Conservation (phyloP, 2,888 invertebrate species). For the Mesorhabditis belari region DNA sequence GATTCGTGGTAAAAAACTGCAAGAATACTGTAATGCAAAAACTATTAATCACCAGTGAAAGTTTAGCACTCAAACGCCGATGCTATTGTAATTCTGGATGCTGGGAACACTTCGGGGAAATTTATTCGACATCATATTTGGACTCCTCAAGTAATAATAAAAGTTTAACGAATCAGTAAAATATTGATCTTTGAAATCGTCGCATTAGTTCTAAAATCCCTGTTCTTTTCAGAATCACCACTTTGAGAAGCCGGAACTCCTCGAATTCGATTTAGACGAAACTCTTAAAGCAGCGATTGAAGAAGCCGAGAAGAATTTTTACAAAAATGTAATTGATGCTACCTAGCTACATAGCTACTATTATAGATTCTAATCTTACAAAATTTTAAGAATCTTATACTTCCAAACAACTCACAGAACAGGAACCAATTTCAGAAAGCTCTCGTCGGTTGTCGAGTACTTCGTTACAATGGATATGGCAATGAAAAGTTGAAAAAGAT, state of each 20-base stretch:
- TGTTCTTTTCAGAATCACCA: slow-evolving; percentile 1
- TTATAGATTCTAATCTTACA: slow-evolving; percentile 50
- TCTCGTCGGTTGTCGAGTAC: slow-evolving; percentile 14
- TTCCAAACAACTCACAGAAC: background rate
- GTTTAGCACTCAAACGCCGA: slow-evolving; percentile 40
- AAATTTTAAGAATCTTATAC: background rate
- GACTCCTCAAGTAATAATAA: slow-evolving; percentile 18
- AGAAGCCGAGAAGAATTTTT: slow-evolving; percentile 54
- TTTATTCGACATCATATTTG: slow-evolving; percentile 21
- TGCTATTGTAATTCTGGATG: slow-evolving; percentile 35
- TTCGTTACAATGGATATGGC: slow-evolving; percentile 26
- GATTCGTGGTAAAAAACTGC: background rate
- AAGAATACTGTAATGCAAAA: background rate
- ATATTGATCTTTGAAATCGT: no score
- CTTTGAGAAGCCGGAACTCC: slow-evolving; percentile 53
- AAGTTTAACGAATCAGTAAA: no score
- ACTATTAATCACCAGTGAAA: background rate
- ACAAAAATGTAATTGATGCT: slow-evolving; percentile 14
- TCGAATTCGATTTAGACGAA: slow-evolving; percentile 59
- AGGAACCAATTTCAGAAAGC: slow-evolving; percentile 12
- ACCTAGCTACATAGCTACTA: background rate
- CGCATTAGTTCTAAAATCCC: no score
- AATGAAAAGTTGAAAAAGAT: slow-evolving; percentile 55
- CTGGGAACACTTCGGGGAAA: slow-evolving; percentile 23
- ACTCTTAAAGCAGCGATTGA: slow-evolving; percentile 55